phyloP scores from a whole-genome alignment of 2,113 vertebrate genomes.

The Boulengeromyrus knoepffleri region DNA sequence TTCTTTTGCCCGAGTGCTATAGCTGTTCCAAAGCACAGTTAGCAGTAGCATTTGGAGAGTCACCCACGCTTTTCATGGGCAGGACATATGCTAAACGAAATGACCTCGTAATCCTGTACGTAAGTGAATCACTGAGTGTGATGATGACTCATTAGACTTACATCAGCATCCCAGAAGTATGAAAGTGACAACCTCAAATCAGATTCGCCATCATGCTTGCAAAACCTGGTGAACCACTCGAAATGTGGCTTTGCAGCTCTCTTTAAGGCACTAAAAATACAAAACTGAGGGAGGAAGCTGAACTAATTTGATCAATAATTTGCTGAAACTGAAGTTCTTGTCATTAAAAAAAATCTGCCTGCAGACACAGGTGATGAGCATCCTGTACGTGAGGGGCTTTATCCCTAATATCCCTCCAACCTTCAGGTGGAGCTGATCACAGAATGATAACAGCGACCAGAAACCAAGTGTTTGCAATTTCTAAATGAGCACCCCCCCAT shows the following conservation, averaged over 20 bases:
- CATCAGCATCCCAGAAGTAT: neutral
- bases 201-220: neutral
- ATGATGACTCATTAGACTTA: neutral
- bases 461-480: neutral
- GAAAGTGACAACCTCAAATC: neutral
- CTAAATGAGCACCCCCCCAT: neutral
- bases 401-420: too few species aligned
- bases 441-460: neutral
- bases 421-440: too few species aligned
- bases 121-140: neutral
- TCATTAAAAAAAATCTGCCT: neutral
- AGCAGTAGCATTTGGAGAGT: neutral
- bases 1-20: neutral
- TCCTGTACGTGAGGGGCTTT: too few species aligned
- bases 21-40: neutral
- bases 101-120: neutral
- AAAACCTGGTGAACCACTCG: neutral
- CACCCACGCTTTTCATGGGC: neutral
- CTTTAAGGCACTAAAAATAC: neutral
- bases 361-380: neutral
- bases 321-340: neutral
- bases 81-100: neutral
- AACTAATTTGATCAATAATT: neutral
- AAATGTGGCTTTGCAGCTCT: neutral
- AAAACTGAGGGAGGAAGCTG: neutral